Evolutionary conservation across 2,888 invertebrate species (phyloP).

Genomic region (Tortricodes alternella): DNA sequence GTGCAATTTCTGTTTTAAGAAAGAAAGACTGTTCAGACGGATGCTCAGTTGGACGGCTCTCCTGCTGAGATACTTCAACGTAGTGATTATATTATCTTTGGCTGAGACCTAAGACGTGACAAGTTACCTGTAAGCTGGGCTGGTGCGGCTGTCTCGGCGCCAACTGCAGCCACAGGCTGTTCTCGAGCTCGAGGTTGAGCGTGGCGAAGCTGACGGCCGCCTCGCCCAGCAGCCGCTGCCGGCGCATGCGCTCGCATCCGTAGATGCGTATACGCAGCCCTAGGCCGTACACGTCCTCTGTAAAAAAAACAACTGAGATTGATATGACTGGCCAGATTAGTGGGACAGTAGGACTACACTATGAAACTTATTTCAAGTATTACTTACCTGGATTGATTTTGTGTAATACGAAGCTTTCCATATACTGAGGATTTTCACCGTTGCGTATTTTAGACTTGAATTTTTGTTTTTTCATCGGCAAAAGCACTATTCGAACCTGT

Average conservation of each 20-base stretch:
- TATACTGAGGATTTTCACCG: constrained; percentile 95
- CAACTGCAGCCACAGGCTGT: constrained; percentile 94
- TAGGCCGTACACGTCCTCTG: constrained; percentile 96
- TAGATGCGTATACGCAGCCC: constrained; percentile 95
- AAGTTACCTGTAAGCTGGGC: constrained; percentile 54
- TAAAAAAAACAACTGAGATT: constrained; percentile 34
- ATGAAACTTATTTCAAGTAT: not conserved
- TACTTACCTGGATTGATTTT: constrained; percentile 91
- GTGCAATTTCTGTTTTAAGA: no score
- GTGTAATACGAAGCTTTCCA: constrained; percentile 95
- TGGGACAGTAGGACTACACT: no score
- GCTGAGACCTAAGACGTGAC: not conserved
- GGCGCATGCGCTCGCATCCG: constrained; percentile 95
- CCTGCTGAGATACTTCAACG: no score
- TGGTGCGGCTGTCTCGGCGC: constrained; percentile 85
- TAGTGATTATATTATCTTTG: not conserved
- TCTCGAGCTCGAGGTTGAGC: constrained; percentile 94
- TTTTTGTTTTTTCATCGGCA: constrained; percentile 96
- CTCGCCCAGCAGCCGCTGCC: constrained; percentile 95
- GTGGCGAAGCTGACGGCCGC: constrained; percentile 94
- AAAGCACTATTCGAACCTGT: constrained; percentile 92
- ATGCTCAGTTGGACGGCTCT: no score
- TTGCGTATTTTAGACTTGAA: constrained; percentile 96
- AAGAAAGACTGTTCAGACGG: no score
- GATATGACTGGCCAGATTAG: no score